These are phyloP conservation scores for Hemaris fuciformis DNA, from an alignment of 2,888 invertebrate genomes.

Conservation along the genomic window DNA sequence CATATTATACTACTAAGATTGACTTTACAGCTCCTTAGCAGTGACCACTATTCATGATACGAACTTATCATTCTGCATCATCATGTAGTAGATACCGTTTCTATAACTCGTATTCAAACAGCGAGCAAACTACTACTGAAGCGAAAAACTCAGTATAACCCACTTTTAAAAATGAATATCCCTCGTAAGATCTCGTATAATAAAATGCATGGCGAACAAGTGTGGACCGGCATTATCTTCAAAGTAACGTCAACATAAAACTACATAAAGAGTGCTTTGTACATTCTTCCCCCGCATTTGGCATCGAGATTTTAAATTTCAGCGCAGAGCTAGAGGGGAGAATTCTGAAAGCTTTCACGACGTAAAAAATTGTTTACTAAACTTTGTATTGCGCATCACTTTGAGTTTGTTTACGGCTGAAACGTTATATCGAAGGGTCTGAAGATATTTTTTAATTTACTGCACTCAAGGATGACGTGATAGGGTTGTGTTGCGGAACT, in stretches of 20 bases:
- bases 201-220: slow-evolving; percentile 25
- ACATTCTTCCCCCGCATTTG: slow-evolving; percentile 22
- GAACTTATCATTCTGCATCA: neutral
- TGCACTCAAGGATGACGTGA: neutral
- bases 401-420: neutral
- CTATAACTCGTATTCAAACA: neutral
- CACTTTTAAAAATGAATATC: slow-evolving; percentile 20
- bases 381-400: neutral
- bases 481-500: neutral
- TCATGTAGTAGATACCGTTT: too few relatives aligned
- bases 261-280: slow-evolving; percentile 26
- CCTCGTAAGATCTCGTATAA: slow-evolving; percentile 19
- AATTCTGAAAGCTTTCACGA: slow-evolving; percentile 26
- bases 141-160: neutral
- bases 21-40: too few relatives aligned
- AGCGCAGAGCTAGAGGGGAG: slow-evolving; percentile 25
- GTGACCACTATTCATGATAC: neutral
- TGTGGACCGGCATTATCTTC: slow-evolving; percentile 24
- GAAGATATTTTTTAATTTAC: neutral
- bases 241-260: slow-evolving; percentile 33
- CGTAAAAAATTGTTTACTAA: neutral
- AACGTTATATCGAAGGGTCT: neutral
- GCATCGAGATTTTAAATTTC: slow-evolving; percentile 31
- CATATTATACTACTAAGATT: too few relatives aligned
- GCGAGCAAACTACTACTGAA: neutral